Evolutionary conservation across 2,797 vertebrate genomes (phyloP).

Genomic region (Lerista edwardsae): DNA sequence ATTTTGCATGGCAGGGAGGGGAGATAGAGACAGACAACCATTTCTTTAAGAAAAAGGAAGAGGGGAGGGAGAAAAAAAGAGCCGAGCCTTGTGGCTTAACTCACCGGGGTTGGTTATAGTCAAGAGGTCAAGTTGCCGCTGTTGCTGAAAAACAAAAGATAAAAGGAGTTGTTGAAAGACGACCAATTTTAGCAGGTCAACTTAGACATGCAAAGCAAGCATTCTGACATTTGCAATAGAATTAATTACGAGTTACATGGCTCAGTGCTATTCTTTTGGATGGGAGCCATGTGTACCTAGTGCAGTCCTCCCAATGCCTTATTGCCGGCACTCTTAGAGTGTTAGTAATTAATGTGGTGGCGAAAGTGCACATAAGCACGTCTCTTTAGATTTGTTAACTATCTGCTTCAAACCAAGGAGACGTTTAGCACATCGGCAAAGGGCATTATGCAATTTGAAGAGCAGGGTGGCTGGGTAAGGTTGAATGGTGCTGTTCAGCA

Average conservation of each 20-base stretch:
- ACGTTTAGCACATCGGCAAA: constrained; percentile 57
- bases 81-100: constrained; percentile 65
- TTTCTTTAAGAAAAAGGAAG: constrained; percentile 53
- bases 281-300: constrained; percentile 38
- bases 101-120: constrained; percentile 95
- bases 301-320: constrained; percentile 53
- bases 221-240: constrained; percentile 58
- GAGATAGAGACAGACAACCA: constrained; percentile 56
- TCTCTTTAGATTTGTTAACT: constrained; percentile 6
- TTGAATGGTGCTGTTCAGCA: not conserved
- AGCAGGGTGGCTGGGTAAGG: not conserved
- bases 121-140: constrained; percentile 92
- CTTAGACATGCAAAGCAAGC: constrained; percentile 52
- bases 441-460: constrained; percentile 16
- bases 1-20: constrained; percentile 68
- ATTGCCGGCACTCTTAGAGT: constrained; percentile 60
- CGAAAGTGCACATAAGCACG: not conserved
- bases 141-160: constrained; percentile 88
- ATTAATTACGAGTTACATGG: constrained; percentile 53
- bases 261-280: constrained; percentile 51
- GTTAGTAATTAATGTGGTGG: constrained; percentile 58
- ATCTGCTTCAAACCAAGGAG: constrained; percentile 64
- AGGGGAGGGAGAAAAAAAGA: constrained; percentile 52
- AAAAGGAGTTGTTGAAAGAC: constrained; percentile 69
- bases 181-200: constrained; percentile 63